A percentile compares a stretch with the other conserved stretches of the same genome.
These are phyloP conservation scores for Colinus virginianus DNA, from an alignment of 2,113 vertebrate species.

Conservation along the genomic window DNA sequence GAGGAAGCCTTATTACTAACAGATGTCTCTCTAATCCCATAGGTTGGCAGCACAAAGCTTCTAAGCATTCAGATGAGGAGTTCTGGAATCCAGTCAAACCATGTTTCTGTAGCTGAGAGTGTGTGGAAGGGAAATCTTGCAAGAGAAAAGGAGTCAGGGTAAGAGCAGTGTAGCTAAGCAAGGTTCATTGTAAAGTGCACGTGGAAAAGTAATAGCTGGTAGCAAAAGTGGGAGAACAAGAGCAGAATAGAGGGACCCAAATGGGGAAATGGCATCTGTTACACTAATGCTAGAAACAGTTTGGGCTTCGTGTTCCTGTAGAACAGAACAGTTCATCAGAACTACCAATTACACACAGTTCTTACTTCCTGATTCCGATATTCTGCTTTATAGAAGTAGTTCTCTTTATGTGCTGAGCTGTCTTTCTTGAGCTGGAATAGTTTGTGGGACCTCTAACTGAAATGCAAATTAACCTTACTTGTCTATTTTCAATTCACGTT, in stretches of 20 bases:
- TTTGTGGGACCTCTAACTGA: constrained; percentile 9
- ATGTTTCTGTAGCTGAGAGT: neutral
- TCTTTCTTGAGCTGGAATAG: neutral
- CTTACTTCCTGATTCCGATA: neutral
- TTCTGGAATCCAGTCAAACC: neutral
- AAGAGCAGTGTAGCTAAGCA: neutral
- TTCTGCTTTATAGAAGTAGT: neutral
- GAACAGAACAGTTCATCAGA: neutral
- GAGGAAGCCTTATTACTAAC: neutral
- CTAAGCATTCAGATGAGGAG: neutral
- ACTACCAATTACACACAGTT: neutral
- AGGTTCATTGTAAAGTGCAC: neutral
- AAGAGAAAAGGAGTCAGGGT: neutral
- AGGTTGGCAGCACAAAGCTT: neutral
- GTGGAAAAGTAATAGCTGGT: neutral
- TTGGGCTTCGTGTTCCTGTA: neutral
- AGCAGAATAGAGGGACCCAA: neutral
- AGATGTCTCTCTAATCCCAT: neutral
- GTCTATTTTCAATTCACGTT: constrained; percentile 1
- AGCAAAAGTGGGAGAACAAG: neutral
- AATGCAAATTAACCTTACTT: constrained; percentile 44
- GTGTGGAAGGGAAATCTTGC: neutral
- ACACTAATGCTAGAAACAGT: neutral
- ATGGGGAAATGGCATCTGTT: neutral
- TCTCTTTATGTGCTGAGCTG: neutral